phyloP scores from a whole-genome alignment of 1,140 invertebrate genomes.

The Drosophila persimilis region DNA sequence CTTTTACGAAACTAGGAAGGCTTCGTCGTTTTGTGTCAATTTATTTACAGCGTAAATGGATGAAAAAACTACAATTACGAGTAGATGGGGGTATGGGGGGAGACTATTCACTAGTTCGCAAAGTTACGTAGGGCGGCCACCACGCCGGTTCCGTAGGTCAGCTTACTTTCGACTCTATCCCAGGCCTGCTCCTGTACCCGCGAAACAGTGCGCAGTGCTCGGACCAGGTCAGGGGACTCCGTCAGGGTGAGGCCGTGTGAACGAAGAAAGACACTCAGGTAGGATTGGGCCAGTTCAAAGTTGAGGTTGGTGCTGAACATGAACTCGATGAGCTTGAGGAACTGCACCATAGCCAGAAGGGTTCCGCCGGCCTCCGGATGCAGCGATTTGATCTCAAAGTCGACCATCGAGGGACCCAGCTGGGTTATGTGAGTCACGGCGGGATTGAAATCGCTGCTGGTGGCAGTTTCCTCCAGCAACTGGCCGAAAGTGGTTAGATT shows the following conservation, averaged over 20 bases:
- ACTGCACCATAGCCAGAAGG: slow-evolving; percentile 88
- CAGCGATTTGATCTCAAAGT: slow-evolving; percentile 94
- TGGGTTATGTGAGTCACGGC: slow-evolving; percentile 91
- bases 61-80: slow-evolving; percentile 26
- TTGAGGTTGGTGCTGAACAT: slow-evolving; percentile 91
- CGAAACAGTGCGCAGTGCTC: slow-evolving; percentile 86
- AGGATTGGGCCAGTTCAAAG: slow-evolving; percentile 96
- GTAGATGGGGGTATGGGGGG: too few relatives aligned
- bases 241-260: slow-evolving; percentile 88
- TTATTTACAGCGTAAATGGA: slow-evolving; percentile 57
- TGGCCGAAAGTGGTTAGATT: slow-evolving; percentile 88
- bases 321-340: slow-evolving; percentile 89
- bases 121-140: slow-evolving; percentile 88
- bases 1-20: too few relatives aligned
- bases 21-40: slow-evolving; percentile 20
- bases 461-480: slow-evolving; percentile 83
- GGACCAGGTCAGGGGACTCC: slow-evolving; percentile 84
- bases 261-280: slow-evolving; percentile 96
- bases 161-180: slow-evolving; percentile 87
- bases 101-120: slow-evolving; percentile 50
- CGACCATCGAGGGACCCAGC: slow-evolving; percentile 93
- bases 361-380: slow-evolving; percentile 89
- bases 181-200: slow-evolving; percentile 86
- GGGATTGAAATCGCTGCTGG: slow-evolving; percentile 83
- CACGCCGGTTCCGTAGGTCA: slow-evolving; percentile 91